A percentile compares a stretch with the other conserved stretches of the same genome.
These are phyloP conservation scores for Piaya cayana DNA, from an alignment of 2,113 vertebrate species.

Conservation along the genomic window DNA sequence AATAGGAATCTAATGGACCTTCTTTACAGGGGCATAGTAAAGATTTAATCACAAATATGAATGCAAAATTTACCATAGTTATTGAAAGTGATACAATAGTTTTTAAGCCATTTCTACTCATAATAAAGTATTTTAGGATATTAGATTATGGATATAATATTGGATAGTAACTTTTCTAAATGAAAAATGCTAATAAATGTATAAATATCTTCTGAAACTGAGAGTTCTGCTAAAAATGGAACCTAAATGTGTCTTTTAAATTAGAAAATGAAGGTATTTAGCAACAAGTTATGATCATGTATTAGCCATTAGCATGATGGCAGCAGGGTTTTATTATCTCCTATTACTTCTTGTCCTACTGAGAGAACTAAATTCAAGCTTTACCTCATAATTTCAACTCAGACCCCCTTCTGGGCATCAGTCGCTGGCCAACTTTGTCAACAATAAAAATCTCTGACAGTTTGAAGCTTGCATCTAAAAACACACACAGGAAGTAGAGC, in stretches of 20 bases:
- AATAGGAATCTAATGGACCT: neutral
- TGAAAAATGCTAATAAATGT: neutral
- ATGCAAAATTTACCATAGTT: neutral
- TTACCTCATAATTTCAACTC: constrained; percentile 70
- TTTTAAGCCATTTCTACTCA: neutral
- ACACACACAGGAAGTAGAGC: constrained; percentile 18
- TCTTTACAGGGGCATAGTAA: neutral
- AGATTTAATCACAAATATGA: neutral
- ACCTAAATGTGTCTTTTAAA: neutral
- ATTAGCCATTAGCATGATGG: neutral
- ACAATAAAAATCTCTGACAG: constrained; percentile 73
- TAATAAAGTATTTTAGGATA: neutral
- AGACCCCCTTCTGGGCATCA: constrained; percentile 65
- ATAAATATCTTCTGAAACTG: neutral
- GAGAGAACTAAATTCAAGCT: constrained; percentile 67
- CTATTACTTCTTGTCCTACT: constrained; percentile 5
- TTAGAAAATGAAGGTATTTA: neutral
- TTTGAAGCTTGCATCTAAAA: constrained; percentile 72
- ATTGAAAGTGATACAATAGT: neutral
- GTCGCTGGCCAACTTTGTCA: constrained; percentile 67
- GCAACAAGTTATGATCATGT: neutral
- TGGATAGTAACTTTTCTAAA: neutral
- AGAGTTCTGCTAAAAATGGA: neutral
- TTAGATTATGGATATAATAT: neutral
- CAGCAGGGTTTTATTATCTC: neutral